phyloP scores from a whole-genome alignment of 92 coral and sea anemone species.

The Micromussa lordhowensis region DNA sequence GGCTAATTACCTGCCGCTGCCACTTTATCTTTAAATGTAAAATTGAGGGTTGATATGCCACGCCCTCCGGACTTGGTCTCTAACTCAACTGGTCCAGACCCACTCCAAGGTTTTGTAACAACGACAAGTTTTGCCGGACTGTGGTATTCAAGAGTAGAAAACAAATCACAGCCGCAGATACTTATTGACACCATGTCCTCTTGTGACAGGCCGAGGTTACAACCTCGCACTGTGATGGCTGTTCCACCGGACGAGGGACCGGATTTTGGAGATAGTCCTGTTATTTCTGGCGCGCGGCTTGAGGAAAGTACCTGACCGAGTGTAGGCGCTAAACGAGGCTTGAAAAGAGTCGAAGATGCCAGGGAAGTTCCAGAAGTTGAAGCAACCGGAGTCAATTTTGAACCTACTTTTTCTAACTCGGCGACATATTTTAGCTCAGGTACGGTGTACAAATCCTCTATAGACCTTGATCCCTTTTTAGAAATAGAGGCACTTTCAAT shows the following conservation, averaged over 20 bases:
- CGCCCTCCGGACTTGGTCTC: constrained; percentile 96
- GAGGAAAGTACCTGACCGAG: constrained; percentile 89
- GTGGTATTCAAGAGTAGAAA: constrained; percentile 83
- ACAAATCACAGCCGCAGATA: constrained; percentile 82
- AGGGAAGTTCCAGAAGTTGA: constrained; percentile 19
- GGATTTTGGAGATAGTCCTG: constrained; percentile 92
- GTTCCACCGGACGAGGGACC: constrained; percentile 96
- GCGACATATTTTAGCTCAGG: constrained; percentile 15
- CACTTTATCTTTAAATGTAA: constrained; percentile 61
- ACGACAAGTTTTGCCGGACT: constrained; percentile 91
- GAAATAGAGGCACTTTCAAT: constrained; percentile 81
- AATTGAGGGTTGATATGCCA: constrained; percentile 80
- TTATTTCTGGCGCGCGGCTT: constrained; percentile 87
- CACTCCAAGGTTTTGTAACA: constrained; percentile 90
- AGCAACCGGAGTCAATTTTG: neutral
- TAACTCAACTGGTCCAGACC: constrained; percentile 88
- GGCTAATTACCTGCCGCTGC: neutral
- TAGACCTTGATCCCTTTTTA: constrained; percentile 83
- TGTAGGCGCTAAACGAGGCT: constrained; percentile 90
- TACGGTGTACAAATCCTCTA: constrained; percentile 79
- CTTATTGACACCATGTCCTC: constrained; percentile 81
- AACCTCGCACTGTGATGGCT: constrained; percentile 84
- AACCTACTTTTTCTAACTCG: neutral
- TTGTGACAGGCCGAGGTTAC: constrained; percentile 75
- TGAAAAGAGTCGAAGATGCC: constrained; percentile 35